A percentile compares a stretch with the other conserved stretches of the same genome.
These are phyloP conservation scores for Resseliella maxima DNA, from an alignment of 2,888 invertebrate genomes.

Conservation along the genomic window DNA sequence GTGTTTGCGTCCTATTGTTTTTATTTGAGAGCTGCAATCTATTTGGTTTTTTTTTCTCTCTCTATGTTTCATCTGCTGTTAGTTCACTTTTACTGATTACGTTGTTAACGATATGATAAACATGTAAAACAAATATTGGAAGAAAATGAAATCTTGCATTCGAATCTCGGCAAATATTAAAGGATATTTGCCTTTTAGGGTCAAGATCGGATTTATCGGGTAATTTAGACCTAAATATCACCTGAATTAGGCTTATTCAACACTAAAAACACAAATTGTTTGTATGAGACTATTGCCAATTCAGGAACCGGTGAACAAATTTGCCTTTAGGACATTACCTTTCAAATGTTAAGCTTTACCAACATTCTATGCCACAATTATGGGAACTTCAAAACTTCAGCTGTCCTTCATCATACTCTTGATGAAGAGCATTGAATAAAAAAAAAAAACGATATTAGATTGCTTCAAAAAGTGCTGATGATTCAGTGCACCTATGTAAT, in stretches of 20 bases:
- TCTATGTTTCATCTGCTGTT: not conserved
- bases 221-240: conserved; percentile 5
- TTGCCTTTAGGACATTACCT: not conserved
- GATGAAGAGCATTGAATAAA: not conserved
- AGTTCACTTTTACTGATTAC: not conserved
- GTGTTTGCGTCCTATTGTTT: not conserved
- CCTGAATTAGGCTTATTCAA: not conserved
- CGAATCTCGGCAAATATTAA: not conserved
- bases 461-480: not conserved
- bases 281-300: not conserved
- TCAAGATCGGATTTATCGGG: not conserved
- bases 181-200: not conserved
- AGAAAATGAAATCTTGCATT: not conserved
- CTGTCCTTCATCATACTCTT: not conserved
- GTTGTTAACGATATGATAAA: not conserved
- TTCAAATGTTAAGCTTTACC: not conserved
- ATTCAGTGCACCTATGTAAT: not conserved
- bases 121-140: not conserved
- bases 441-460: not conserved
- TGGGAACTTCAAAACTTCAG: not conserved
- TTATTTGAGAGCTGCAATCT: not conserved
- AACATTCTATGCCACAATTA: not conserved
- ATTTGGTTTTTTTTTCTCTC: not conserved
- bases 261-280: not conserved
- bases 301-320: not conserved